Evolutionary conservation across 2,888 invertebrate genomes (phyloP).

Genomic region (Drosophila setosimentum): DNA sequence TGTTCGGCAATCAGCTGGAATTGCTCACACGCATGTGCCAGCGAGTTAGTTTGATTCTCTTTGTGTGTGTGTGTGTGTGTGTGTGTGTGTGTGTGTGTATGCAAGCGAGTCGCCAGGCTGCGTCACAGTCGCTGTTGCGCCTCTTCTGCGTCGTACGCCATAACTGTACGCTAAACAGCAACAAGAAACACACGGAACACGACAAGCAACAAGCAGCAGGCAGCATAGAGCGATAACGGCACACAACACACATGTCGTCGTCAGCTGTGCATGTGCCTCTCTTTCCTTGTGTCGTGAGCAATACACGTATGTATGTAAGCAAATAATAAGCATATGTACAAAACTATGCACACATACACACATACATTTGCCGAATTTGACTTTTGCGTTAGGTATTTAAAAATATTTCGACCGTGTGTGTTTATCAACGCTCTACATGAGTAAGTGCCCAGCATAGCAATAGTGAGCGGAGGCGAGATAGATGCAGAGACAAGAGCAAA

Average conservation of each 20-base stretch:
- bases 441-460: conserved; percentile 22
- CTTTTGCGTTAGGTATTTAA: conserved; percentile 46
- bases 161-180: conserved; percentile 50
- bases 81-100: conserved; percentile 46
- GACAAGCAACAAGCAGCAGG: too few species aligned
- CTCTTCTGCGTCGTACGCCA: conserved; percentile 50
- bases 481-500: conserved; percentile 1
- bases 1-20: conserved; percentile 17
- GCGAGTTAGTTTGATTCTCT: too few species aligned
- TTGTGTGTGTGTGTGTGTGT: conserved; percentile 42
- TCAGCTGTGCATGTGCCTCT: conserved; percentile 35
- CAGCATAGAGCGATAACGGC: conserved; percentile 50
- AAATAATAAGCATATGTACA: conserved; percentile 11
- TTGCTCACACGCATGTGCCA: conserved; percentile 49
- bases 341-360: neutral
- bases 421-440: conserved; percentile 31
- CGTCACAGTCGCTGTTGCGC: conserved; percentile 29
- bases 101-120: conserved; percentile 40
- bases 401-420: conserved; percentile 45
- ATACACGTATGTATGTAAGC: neutral
- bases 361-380: conserved; percentile 17
- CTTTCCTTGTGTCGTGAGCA: conserved; percentile 1
- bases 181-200: neutral
- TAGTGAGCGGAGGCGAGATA: conserved; percentile 5
- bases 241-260: conserved; percentile 15